Conservation (phyloP, 92 coral and sea anemone species). For the Paramuricea clavata region DNA sequence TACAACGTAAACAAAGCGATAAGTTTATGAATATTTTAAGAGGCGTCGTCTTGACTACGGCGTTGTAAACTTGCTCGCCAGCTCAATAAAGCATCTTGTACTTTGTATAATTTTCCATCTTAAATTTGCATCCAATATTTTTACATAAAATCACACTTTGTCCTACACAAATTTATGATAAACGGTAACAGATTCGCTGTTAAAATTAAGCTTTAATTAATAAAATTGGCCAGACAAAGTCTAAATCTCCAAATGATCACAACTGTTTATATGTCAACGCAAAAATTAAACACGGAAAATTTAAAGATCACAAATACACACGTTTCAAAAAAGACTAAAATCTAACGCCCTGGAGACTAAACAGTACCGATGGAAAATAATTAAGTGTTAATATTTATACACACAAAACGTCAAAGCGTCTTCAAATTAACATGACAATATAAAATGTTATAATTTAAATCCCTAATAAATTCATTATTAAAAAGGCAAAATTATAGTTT, state of each 20-base stretch:
- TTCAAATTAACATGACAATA: not conserved
- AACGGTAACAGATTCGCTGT: not conserved
- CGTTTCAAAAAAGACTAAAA: not conserved
- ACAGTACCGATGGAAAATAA: not conserved
- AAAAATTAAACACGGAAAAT: not conserved
- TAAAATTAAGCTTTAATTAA: not conserved
- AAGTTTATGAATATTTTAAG: not conserved
- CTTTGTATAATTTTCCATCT: not conserved
- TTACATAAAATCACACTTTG: not conserved
- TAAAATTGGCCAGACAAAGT: not conserved
- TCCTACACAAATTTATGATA: not conserved
- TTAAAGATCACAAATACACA: not conserved
- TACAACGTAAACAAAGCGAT: not conserved
- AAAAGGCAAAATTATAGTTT: not conserved
- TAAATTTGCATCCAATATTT: not conserved
- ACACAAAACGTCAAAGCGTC: not conserved
- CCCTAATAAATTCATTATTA: not conserved
- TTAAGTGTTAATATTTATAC: not conserved
- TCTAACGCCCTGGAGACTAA: no score
- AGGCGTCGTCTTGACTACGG: slow-evolving; percentile 8
- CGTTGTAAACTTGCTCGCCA: not conserved
- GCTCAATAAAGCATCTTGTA: no score
- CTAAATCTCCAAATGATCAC: no score
- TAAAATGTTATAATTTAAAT: not conserved
- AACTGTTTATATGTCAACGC: not conserved